These are phyloP conservation scores for Parauchenoglanis punctatus DNA, from an alignment of 2,797 vertebrate species.

Conservation along the genomic window DNA sequence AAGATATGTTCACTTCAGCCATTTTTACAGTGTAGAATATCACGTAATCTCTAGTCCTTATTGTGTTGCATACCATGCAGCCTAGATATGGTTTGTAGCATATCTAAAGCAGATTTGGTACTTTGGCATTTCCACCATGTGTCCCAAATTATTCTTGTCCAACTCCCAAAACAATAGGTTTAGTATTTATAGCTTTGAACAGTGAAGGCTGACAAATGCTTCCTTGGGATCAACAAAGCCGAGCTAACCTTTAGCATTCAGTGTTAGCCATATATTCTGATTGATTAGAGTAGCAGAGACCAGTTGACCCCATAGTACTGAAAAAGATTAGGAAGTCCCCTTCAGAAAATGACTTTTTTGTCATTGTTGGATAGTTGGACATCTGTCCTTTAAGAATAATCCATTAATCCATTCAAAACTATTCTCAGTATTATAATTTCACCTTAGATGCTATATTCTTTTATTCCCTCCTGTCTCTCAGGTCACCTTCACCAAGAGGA, in stretches of 20 bases:
- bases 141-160: background rate
- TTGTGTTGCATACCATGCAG: background rate
- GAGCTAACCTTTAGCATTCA: too few species aligned
- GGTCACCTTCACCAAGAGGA: constrained; percentile 99
- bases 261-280: background rate
- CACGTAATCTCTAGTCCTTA: background rate
- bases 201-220: background rate
- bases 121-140: too few species aligned
- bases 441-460: background rate
- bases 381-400: background rate
- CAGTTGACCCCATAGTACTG: background rate
- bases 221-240: background rate
- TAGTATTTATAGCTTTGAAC: background rate
- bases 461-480: constrained; percentile 59
- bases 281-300: background rate
- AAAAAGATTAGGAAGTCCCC: background rate
- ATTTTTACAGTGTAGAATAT: background rate
- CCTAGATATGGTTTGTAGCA: background rate
- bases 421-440: background rate
- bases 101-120: background rate
- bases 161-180: background rate
- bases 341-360: background rate
- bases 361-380: background rate
- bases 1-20: background rate
- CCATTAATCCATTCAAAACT: background rate